Base-by-base conservation (phyloP, 2,113 vertebrate species). In the Rattus norvegicus region DNA sequence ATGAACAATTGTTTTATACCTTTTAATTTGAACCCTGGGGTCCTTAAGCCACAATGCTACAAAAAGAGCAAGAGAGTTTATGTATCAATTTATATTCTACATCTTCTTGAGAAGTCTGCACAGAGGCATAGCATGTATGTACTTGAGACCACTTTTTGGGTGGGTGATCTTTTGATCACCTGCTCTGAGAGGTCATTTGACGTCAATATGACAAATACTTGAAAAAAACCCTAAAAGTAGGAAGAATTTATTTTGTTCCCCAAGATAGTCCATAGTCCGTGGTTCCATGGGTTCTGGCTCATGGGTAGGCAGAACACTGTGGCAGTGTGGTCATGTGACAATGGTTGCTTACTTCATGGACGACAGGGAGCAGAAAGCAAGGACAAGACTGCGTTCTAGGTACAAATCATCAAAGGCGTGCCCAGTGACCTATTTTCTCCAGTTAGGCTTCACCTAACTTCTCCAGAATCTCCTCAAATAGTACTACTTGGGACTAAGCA, bases 101-200 rank as follows among this genome's bases (percentile, higher is more conserved):
- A 49, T 36, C 54, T 75, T 56, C 80, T 79, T 63, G 73, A 97
- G 61, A 89, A 81, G 43, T 79, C 59, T 33, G 30, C 67, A 94
- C 73, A 73, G 11, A n/a, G 13, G 87, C 26, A 54, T 1, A 69
- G 12, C 11, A 33, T 7, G 2, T 17, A 80, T 73, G 33, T 70
- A 13, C 22, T 0, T 2, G 70, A 61, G 65, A 20, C 5, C 10
- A 36, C 20, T 47, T 88, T 88, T 84, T 69, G 2, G 84, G 36
- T 33, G 28, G 63, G 14, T 81, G 52, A 19, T 83, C 56, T 94
- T 86, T 63, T 26, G 49, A 33, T 67, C 14, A 43, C 12, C 16
- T 86, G 43, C 72, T 70, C 10, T 93, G 61, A 90, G 67, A 13
- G 52, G 19, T 54, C 65, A 16, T n/a, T 70, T 88, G 43, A 70